Conservation (phyloP, 2,888 invertebrate species). For the Fabriciana adippe region DNA sequence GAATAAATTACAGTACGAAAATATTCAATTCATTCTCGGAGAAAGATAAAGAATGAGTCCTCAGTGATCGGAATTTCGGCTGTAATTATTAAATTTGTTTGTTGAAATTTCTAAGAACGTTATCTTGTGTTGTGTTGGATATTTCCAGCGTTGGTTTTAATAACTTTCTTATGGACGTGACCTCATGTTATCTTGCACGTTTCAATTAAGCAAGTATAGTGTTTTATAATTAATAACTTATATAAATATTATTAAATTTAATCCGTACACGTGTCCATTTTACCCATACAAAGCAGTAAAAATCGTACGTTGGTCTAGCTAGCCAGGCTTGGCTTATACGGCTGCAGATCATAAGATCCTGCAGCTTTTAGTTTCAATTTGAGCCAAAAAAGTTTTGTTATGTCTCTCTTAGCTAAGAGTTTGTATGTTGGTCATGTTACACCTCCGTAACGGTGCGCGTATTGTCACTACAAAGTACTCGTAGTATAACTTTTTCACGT, state of each 20-base stretch:
- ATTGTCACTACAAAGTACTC: no score
- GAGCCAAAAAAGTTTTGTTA: no score
- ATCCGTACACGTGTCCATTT: conserved; percentile 4
- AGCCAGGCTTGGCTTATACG: no score
- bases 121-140: conserved; percentile 14
- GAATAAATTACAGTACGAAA: conserved; percentile 16
- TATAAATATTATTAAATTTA: conserved; percentile 4
- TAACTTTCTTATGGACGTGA: conserved; percentile 24
- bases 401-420: no score
- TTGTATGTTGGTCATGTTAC: no score
- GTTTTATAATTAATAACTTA: conserved; percentile 18
- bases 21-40: conserved; percentile 12
- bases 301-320: no score
- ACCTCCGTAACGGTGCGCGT: no score
- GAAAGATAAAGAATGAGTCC: conserved; percentile 11
- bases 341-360: no score
- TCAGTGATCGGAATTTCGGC: conserved; percentile 12
- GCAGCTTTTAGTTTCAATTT: no score
- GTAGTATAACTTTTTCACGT: no score
- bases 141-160: conserved; percentile 10
- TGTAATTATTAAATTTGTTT: conserved; percentile 17
- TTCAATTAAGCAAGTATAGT: conserved; percentile 21
- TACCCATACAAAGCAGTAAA: background rate
- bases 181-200: conserved; percentile 28
- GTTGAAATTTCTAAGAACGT: conserved; percentile 24